Conservation (phyloP, 2,888 invertebrate genomes). For the Ectobius pallidus region DNA sequence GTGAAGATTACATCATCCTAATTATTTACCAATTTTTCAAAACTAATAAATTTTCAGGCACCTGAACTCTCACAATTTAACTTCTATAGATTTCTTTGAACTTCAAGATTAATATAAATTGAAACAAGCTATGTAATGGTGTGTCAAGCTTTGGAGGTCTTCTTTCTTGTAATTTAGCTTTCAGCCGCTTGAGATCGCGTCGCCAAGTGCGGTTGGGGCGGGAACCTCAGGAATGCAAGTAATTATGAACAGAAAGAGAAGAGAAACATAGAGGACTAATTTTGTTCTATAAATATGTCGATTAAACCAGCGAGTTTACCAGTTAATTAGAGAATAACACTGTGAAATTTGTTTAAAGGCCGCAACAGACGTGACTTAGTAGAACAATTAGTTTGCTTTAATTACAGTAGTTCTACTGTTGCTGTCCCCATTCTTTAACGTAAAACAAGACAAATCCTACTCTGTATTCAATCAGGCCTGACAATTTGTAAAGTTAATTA, state of each 20-base stretch:
- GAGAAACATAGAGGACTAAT: not conserved
- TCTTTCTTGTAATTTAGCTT: no score
- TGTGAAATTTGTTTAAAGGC: conserved; percentile 8
- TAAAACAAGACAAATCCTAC: conserved; percentile 28
- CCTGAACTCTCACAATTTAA: no score
- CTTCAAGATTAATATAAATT: no score
- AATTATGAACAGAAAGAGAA: not conserved
- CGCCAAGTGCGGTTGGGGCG: conserved; percentile 12
- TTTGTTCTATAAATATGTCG: conserved; percentile 17
- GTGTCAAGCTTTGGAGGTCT: no score
- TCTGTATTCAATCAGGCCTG: not conserved
- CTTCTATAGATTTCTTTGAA: no score
- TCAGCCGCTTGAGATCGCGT: no score
- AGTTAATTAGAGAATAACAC: conserved; percentile 26
- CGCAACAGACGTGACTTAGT: not conserved
- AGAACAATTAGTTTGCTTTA: conserved; percentile 10
- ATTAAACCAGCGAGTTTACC: conserved; percentile 24
- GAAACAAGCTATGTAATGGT: no score
- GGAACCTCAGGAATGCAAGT: conserved; percentile 2
- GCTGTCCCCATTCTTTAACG: not conserved
- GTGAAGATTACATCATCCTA: no score
- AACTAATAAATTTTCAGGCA: no score
- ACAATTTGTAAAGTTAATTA: not conserved
- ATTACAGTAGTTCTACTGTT: not conserved
- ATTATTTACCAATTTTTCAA: no score